Evolutionary conservation across 1,140 invertebrate species (phyloP).

Genomic region (Himalopsyche phryganea): DNA sequence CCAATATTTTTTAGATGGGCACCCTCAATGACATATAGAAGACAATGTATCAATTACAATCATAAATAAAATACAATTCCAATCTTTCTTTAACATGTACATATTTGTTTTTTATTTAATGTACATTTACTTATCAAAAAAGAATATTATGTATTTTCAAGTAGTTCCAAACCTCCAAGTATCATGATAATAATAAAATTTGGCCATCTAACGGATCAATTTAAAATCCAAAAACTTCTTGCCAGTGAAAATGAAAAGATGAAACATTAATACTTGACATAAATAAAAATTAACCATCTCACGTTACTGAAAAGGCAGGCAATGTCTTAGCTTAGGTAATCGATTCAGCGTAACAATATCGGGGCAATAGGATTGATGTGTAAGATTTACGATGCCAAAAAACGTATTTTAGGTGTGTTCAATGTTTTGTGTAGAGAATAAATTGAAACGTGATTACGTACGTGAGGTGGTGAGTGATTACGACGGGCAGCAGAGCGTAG

Average conservation of each 20-base stretch:
- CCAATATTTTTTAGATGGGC: too few relatives aligned
- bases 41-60: too few relatives aligned
- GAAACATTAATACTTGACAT: slow-evolving; percentile 8
- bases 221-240: too few relatives aligned
- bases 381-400: slow-evolving; percentile 25
- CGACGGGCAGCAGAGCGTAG: neutral
- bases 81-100: too few relatives aligned
- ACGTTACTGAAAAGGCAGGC: slow-evolving; percentile 26
- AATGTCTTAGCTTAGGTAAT: slow-evolving; percentile 35
- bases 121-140: too few relatives aligned
- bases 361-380: slow-evolving; percentile 12
- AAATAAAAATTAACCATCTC: slow-evolving; percentile 13
- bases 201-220: too few relatives aligned
- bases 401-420: slow-evolving; percentile 1
- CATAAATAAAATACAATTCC: too few relatives aligned
- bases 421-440: slow-evolving; percentile 13
- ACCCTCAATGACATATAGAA: too few relatives aligned
- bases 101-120: too few relatives aligned
- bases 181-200: slow-evolving; percentile 19
- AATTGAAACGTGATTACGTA: slow-evolving; percentile 27
- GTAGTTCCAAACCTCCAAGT: slow-evolving; percentile 32
- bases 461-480: slow-evolving; percentile 18
- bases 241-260: too few relatives aligned
- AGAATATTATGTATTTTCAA: neutral
- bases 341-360: slow-evolving; percentile 32